Percentiles rank a stretch among this genome's conserved stretches.
Evolutionary conservation across 2,113 vertebrate genomes (phyloP).

Genomic region (Scalopus aquaticus): DNA sequence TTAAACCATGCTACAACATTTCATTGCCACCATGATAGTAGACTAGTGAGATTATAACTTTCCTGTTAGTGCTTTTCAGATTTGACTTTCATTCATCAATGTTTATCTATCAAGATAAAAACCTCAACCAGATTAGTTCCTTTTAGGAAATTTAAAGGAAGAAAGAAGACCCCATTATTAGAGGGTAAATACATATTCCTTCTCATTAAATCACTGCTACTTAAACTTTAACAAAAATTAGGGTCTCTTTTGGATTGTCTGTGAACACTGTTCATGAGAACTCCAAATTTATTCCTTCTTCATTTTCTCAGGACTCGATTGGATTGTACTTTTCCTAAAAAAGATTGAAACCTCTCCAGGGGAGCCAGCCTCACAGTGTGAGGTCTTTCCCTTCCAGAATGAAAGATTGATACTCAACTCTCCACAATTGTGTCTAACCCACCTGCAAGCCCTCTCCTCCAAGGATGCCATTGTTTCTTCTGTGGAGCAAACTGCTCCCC

Average conservation of each 20-base stretch:
- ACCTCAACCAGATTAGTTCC: not conserved
- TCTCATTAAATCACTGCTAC: not conserved
- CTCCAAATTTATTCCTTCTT: not conserved
- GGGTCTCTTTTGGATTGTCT: not conserved
- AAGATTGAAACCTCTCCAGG: slow-evolving; percentile 26
- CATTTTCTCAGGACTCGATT: slow-evolving; percentile 11
- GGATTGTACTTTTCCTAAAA: not conserved
- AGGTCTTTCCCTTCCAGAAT: not conserved
- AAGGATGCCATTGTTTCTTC: accelerated
- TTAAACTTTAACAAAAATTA: not conserved
- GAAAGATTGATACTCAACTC: not conserved
- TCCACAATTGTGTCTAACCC: not conserved
- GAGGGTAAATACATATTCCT: not conserved
- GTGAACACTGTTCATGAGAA: not conserved
- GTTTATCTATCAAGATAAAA: not conserved
- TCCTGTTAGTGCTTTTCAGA: not conserved
- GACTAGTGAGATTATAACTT: not conserved
- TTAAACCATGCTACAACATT: not conserved
- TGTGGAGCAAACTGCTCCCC: not conserved
- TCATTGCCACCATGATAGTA: accelerated
- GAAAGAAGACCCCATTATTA: not conserved
- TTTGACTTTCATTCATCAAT: not conserved
- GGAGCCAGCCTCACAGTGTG: not conserved
- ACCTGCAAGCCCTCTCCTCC: not conserved
- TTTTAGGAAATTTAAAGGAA: not conserved